Evolutionary conservation across 2,113 vertebrate genomes (phyloP), one percentile per base, ranked within the genome.

Genomic region (Gopherus flavomarginatus): DNA sequence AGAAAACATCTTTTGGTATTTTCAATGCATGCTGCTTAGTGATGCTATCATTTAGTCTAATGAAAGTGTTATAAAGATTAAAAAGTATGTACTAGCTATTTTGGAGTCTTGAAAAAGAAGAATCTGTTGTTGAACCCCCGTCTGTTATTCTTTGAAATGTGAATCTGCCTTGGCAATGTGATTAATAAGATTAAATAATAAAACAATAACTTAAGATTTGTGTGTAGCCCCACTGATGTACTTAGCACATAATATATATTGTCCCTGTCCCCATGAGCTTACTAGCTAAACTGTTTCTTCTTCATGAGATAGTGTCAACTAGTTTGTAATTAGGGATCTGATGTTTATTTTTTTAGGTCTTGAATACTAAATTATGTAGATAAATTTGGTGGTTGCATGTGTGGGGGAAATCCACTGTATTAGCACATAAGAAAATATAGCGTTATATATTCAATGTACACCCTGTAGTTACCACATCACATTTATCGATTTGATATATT

Each of bases 401-500:
- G 38, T 72, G 89, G 85, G 53, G 56, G 47, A 84, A 65, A 84
- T 89, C 35, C 29, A 81, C 26, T 22, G 11, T 93, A 52, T 89
- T 87, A 80, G 35, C 47, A 95, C 83, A 81, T 42, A 42, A 65
- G 86, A 90, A 47, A 95, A n/a, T 90, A 83, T 0, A 77, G 69
- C 88, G 53, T 11, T 90, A 12, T 90, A 56, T 49, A 5, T 87
- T 35, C 47, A n/a, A 7, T 47, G 31, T 79, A 24, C 17, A 17
- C 84, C 79, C 78, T 53, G 14, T 95, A 92, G 91, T 97, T 95
- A 94, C 78, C 22, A 0, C 42, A 54, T 96, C n/a, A 86, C 80
- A 97, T 98, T 83, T 95, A 83, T 96, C 19, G 49, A 49, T 24
- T 24, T 26, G 85, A 42, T 72, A 87, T 92, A 86, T 90, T 94